Evolutionary conservation across 2,797 vertebrate species (phyloP).

Genomic region (Pantherophis vulpinus): DNA sequence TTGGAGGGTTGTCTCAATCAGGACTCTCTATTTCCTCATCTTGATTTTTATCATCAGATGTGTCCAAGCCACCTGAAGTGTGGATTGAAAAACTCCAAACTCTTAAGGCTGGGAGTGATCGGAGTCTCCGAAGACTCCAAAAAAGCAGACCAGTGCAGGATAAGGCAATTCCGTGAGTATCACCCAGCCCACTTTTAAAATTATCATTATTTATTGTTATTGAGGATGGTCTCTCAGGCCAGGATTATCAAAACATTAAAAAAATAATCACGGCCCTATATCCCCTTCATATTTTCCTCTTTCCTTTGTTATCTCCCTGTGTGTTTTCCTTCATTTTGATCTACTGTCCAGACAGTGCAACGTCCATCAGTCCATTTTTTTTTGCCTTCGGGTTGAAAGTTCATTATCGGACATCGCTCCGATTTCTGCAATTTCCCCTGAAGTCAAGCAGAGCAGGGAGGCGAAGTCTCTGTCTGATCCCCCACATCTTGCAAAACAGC

Average conservation of each 20-base stretch:
- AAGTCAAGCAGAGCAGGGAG: background rate
- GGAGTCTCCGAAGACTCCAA: background rate
- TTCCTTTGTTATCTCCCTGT: too few species aligned
- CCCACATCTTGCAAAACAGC: background rate
- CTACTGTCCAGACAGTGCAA: background rate
- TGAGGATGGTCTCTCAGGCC: background rate
- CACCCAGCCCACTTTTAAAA: background rate
- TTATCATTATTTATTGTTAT: background rate
- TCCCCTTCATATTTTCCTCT: background rate
- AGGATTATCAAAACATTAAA: background rate
- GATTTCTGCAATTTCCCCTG: background rate
- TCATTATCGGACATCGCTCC: background rate
- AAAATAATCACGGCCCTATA: background rate
- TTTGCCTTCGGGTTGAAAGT: background rate
- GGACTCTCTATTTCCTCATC: background rate
- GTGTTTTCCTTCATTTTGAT: background rate
- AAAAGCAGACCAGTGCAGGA: background rate
- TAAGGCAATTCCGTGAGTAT: background rate
- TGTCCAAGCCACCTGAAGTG: background rate
- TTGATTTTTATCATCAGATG: background rate
- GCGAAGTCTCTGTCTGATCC: background rate
- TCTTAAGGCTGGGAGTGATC: background rate
- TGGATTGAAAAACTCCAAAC: background rate
- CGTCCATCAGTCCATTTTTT: background rate
- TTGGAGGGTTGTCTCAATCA: background rate